A percentile compares a stretch with the other conserved stretches of the same genome.
Evolutionary conservation across 2,797 vertebrate species (phyloP).

Genomic region (Momotus momota): DNA sequence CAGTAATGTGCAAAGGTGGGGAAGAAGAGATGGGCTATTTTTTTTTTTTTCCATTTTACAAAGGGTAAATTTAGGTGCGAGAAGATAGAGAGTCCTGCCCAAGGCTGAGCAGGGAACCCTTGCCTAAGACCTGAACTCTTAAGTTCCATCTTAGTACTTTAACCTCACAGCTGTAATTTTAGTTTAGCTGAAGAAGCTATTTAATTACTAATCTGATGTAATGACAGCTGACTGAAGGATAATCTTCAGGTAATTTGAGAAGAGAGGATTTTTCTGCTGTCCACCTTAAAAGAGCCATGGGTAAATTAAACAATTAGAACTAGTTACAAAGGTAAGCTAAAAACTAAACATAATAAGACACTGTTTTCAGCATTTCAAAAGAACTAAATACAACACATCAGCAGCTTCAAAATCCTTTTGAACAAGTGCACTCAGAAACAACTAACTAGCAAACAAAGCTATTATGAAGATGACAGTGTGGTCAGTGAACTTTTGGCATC

Average conservation of each 20-base stretch:
- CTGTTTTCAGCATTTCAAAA: slow-evolving; percentile 71
- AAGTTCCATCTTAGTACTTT: background rate
- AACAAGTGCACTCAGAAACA: slow-evolving; percentile 70
- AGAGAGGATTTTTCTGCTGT: background rate
- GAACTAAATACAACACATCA: slow-evolving; percentile 68
- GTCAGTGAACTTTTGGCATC: slow-evolving; percentile 56
- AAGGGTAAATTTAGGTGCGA: background rate
- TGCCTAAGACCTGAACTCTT: background rate
- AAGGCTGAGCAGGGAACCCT: background rate
- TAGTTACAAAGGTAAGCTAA: slow-evolving; percentile 58
- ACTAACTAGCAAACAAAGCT: slow-evolving; percentile 71
- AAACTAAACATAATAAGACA: slow-evolving; percentile 67
- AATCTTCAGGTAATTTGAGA: slow-evolving; percentile 20
- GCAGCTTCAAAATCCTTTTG: slow-evolving; percentile 72
- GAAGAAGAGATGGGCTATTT: background rate
- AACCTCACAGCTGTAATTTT: background rate
- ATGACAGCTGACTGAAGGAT: background rate
- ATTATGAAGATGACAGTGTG: slow-evolving; percentile 51
- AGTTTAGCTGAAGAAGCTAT: background rate
- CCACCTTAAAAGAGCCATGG: slow-evolving; percentile 22
- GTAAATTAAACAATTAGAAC: slow-evolving; percentile 49
- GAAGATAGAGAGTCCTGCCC: background rate
- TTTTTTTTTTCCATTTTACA: background rate
- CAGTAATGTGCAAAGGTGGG: background rate
- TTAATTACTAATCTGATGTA: background rate